A percentile compares a stretch with the other conserved stretches of the same genome.
Evolutionary conservation across 2,797 vertebrate genomes (phyloP).

Genomic region (Choloepus didactylus): DNA sequence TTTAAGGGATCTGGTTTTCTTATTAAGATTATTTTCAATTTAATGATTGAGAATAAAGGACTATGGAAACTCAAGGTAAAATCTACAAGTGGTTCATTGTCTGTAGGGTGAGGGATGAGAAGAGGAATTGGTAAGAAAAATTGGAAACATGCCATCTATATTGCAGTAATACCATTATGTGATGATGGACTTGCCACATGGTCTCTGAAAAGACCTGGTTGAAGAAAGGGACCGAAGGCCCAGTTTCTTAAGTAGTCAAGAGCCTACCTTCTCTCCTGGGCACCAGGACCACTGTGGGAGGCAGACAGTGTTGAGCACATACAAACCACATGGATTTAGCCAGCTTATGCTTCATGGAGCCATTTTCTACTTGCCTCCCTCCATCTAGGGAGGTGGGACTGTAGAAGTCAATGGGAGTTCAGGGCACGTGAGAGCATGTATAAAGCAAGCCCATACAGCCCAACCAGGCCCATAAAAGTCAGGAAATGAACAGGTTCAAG

Average conservation of each 20-base stretch:
- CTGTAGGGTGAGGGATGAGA: not conserved
- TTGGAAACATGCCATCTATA: not conserved
- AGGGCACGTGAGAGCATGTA: conserved; percentile 30
- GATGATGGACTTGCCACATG: not conserved
- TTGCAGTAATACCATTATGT: too few relatives aligned
- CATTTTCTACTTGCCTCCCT: not conserved
- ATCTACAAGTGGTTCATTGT: not conserved
- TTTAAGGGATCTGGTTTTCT: not conserved
- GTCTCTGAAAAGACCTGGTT: not conserved
- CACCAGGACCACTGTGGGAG: not conserved
- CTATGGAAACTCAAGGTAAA: not conserved
- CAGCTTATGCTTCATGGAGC: not conserved
- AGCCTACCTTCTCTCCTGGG: not conserved
- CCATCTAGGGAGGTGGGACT: not conserved
- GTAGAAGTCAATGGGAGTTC: conserved; percentile 78
- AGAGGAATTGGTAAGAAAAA: not conserved
- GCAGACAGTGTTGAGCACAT: not conserved
- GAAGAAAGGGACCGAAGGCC: not conserved
- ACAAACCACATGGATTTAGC: not conserved
- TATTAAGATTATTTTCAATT: conserved; percentile 44
- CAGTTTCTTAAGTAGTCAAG: not conserved
- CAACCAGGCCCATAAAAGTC: conserved; percentile 81
- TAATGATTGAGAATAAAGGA: conserved; percentile 21
- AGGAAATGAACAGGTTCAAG: conserved; percentile 85
- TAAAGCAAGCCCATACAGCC: conserved; percentile 72